phyloP scores from a whole-genome alignment of 2,888 invertebrate species.

The Ptychoptera contaminata region DNA sequence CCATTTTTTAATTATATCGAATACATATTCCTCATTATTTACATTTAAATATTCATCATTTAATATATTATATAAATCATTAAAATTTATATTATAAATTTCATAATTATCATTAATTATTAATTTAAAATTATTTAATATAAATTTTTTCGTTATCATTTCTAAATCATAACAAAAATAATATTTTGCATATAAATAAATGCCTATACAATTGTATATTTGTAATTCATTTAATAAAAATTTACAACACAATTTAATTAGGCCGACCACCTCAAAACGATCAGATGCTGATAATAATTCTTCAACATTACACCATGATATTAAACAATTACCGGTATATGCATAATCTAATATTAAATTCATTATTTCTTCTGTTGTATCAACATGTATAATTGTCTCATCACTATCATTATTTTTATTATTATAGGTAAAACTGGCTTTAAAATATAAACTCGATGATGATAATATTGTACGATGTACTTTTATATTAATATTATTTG shows the following conservation, averaged over 20 bases:
- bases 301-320: slow-evolving; percentile 52
- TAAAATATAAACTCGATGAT: slow-evolving; percentile 58
- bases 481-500: slow-evolving; percentile 41
- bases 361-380: slow-evolving; percentile 43
- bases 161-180: slow-evolving; percentile 54
- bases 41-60: slow-evolving; percentile 57
- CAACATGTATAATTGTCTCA: slow-evolving; percentile 39
- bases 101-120: slow-evolving; percentile 44
- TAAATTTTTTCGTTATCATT: slow-evolving; percentile 40
- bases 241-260: slow-evolving; percentile 52
- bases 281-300: slow-evolving; percentile 53
- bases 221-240: slow-evolving; percentile 45
- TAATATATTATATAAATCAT: slow-evolving; percentile 47
- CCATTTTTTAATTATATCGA: slow-evolving; percentile 59
- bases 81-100: slow-evolving; percentile 40
- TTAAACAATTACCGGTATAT: slow-evolving; percentile 50
- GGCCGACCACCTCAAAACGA: slow-evolving; percentile 54
- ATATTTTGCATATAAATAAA: slow-evolving; percentile 50
- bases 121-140: slow-evolving; percentile 41
- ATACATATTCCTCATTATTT: slow-evolving; percentile 54
- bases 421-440: slow-evolving; percentile 52
- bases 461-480: slow-evolving; percentile 56
- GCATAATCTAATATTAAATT: slow-evolving; percentile 54
- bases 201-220: slow-evolving; percentile 54
- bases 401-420: slow-evolving; percentile 34